These are phyloP conservation scores for Oncorhynchus keta DNA, from an alignment of 2,113 vertebrate genomes.

Conservation along the genomic window DNA sequence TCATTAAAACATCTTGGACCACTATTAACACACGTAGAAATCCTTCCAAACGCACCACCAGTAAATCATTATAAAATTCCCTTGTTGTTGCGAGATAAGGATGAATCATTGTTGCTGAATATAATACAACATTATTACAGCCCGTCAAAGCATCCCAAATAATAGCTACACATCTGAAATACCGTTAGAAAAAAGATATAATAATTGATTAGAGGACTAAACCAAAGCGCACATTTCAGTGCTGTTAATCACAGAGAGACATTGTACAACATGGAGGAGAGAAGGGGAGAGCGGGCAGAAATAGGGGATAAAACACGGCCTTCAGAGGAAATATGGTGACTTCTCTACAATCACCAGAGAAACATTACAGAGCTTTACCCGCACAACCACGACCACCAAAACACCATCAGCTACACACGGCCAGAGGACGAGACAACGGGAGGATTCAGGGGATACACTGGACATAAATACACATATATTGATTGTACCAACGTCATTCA, in stretches of 20 bases:
- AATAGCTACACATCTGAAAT: too few species aligned
- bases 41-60: constrained; percentile 34
- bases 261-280: constrained; percentile 59
- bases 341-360: constrained; percentile 59
- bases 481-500: constrained; percentile 99
- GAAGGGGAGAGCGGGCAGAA: constrained; percentile 22
- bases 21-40: constrained; percentile 21
- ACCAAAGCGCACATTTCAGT: constrained; percentile 29
- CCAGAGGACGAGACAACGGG: constrained; percentile 79
- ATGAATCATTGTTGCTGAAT: constrained; percentile 14
- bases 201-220: neutral
- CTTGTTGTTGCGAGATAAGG: neutral
- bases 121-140: constrained; percentile 1
- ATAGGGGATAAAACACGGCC: constrained; percentile 27
- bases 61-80: constrained; percentile 42
- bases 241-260: constrained; percentile 27
- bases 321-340: constrained; percentile 44
- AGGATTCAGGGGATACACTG: constrained; percentile 36
- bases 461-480: constrained; percentile 83
- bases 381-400: constrained; percentile 64
- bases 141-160: too few species aligned
- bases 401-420: constrained; percentile 69
- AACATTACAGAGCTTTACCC: constrained; percentile 58
- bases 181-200: too few species aligned
- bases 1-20: constrained; percentile 29